Base-by-base conservation (phyloP, 2,113 vertebrate genomes). In the Strigops habroptila region DNA sequence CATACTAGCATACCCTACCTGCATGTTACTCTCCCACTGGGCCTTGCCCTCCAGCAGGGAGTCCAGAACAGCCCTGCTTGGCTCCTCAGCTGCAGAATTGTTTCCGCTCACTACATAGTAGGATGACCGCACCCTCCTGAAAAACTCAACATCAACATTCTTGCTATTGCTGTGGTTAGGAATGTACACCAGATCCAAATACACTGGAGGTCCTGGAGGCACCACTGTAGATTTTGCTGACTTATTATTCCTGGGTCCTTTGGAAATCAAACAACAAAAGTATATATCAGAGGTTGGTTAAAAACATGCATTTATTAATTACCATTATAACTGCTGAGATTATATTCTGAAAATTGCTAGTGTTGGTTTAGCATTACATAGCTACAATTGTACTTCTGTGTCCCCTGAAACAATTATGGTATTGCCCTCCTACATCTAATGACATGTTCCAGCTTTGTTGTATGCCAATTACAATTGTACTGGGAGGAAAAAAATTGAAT, bases 31-130 rank as follows among this genome's bases (percentile, higher is more conserved):
- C 23, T 65, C 70, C 82, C 82, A 85, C 60, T 85, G 82, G 41
- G 82, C 60, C 70, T 85, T 85, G 70, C 60, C 82, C 60, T 85
- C 70, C 82, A 85, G 28, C 60, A 85, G 60, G 51, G 41, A 85
- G 60, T 85, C 82, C 95, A 99, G 98, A 71, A 99, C 99, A 53
- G 97, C 98, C 97, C 98, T 98, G 97, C 98, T 99, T 59, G 99
- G 99, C 97, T 99, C 99, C 95, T 99, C 98, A 0, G 98, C 98
- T 12, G 98, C 97, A 74, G 98, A 95, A 96, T 99, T 98, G 6
- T 99, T 99, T 80, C 99, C 99, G 96, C 99, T 99, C 97, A 99
- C 99, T 81, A 99, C 99, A 6, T 99, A 99, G 97, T 99, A 99
- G 85, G 99, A 99, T 2, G 99, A 99, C 64, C 99, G 97, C 80